These are phyloP conservation scores for Halictus ligatus DNA, from an alignment of 2,888 invertebrate genomes.

Conservation along the genomic window DNA sequence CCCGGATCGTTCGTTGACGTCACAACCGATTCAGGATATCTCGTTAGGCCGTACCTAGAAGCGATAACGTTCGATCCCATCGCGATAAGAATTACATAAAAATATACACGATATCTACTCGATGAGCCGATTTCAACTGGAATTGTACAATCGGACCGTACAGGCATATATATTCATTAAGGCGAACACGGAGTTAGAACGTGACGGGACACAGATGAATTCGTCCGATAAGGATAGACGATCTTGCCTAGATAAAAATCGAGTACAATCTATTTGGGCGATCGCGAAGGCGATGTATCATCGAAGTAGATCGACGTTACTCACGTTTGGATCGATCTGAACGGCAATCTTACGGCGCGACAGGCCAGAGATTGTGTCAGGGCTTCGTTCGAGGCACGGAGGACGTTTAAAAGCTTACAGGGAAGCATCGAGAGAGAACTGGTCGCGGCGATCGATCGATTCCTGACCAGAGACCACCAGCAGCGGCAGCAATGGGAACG, in stretches of 20 bases:
- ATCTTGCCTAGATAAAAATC: no score
- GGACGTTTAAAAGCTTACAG: slow-evolving; percentile 39
- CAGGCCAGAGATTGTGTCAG: slow-evolving; percentile 24
- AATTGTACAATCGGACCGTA: neutral
- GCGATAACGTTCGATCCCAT: neutral
- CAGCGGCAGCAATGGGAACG: neutral
- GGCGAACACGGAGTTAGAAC: no score
- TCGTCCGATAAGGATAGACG: no score
- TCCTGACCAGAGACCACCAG: slow-evolving; percentile 11
- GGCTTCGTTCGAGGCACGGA: slow-evolving; percentile 37
- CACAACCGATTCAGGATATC: neutral
- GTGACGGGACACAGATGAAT: no score
- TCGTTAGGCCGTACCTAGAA: neutral
- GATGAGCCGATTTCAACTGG: neutral
- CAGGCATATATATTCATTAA: no score
- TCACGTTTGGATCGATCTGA: slow-evolving; percentile 53
- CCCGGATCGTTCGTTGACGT: neutral
- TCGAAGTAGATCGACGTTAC: slow-evolving; percentile 23
- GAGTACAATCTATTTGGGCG: no score
- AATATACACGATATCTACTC: neutral
- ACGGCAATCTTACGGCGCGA: slow-evolving; percentile 6
- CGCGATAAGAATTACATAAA: neutral
- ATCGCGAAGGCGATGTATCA: neutral
- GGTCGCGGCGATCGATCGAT: neutral
- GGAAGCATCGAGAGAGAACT: slow-evolving; percentile 33